Conservation (phyloP, 1,140 invertebrate species). For the Liolophura sinensis region DNA sequence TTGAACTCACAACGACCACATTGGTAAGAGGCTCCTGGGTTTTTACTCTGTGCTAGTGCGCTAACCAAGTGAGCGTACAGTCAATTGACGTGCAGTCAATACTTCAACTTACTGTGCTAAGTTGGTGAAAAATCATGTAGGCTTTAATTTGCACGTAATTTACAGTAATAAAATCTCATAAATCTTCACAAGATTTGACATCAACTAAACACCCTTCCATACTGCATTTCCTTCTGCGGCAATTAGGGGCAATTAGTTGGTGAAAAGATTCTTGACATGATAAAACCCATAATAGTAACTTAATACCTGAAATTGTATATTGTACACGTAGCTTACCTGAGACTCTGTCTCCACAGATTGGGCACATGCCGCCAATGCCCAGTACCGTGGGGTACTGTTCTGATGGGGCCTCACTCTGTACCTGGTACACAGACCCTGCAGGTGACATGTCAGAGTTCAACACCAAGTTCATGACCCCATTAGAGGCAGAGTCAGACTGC, state of each 20-base stretch:
- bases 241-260: background rate
- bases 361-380: slow-evolving; percentile 25
- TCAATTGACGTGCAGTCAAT: too few species aligned
- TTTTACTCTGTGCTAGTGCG: too few species aligned
- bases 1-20: too few species aligned
- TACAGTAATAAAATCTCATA: background rate
- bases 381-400: slow-evolving; percentile 12
- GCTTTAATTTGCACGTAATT: too few species aligned
- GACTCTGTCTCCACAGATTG: slow-evolving; percentile 45
- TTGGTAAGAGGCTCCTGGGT: too few species aligned
- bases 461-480: slow-evolving; percentile 4
- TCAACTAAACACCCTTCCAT: background rate
- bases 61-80: too few species aligned
- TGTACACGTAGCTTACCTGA: slow-evolving; percentile 31
- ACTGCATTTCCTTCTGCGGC: background rate
- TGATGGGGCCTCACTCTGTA: background rate
- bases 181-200: background rate
- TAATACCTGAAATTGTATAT: background rate
- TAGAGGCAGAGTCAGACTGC: slow-evolving; percentile 5
- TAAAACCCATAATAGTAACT: background rate
- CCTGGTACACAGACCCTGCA: background rate
- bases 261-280: background rate
- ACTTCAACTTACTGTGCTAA: too few species aligned
- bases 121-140: too few species aligned
- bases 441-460: background rate